These are phyloP conservation scores for Crocidura indochinensis DNA, from an alignment of 2,797 vertebrate species.

Conservation along the genomic window DNA sequence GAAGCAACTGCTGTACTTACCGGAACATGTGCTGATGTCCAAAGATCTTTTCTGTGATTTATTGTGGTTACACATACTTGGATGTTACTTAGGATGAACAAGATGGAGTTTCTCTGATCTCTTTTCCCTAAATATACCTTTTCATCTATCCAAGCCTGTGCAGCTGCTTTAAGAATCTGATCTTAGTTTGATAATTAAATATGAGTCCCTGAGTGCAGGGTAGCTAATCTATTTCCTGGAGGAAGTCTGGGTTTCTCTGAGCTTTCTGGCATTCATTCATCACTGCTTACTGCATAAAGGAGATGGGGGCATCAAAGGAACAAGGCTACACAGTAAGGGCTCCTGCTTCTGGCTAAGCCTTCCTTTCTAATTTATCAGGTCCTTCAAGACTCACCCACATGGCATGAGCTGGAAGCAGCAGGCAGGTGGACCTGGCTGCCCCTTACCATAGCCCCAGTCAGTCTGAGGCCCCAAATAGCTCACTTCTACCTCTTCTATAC, in stretches of 20 bases:
- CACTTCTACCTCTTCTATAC: no score
- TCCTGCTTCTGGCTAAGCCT: not conserved
- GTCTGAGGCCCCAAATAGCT: no score
- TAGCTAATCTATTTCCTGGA: not conserved
- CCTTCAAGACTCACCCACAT: no score
- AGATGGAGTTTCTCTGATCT: conserved; percentile 17
- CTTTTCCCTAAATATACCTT: conserved; percentile 11
- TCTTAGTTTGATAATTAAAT: conserved; percentile 46
- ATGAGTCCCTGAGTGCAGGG: not conserved
- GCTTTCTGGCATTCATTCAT: conserved; percentile 13
- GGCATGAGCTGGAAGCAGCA: no score
- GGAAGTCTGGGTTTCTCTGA: conserved; percentile 35
- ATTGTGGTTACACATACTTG: conserved; percentile 65
- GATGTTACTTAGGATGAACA: conserved; percentile 70
- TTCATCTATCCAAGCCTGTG: conserved; percentile 61
- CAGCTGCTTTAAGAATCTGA: conserved; percentile 48
- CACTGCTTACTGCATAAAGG: not conserved
- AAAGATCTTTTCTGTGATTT: conserved; percentile 73
- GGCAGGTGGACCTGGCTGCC: no score
- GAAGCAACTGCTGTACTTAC: conserved; percentile 74
- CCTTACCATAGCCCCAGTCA: no score
- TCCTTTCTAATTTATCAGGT: not conserved
- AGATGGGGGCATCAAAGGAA: not conserved
- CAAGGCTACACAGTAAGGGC: not conserved
- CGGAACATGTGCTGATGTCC: conserved; percentile 74